Evolutionary conservation across 2,888 invertebrate species (phyloP), one percentile per base, ranked within the genome.

Genomic region (Amphipyra tragopoginis): DNA sequence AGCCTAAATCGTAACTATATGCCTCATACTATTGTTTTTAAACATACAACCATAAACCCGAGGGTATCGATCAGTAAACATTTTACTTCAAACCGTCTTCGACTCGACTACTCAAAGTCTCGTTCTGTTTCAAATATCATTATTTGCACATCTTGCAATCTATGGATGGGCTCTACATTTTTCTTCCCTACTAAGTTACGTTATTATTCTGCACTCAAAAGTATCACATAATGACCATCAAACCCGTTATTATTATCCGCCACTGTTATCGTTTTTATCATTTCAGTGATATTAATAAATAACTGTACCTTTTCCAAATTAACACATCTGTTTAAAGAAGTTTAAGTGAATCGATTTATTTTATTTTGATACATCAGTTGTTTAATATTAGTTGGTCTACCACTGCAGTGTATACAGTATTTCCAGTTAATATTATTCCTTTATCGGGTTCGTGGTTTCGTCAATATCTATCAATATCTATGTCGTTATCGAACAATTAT

Each of bases 1-100:
- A 57, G 55, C 58, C 57, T 64, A 61, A 72, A 74, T 72, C 60
- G 68, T 81, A 74, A 79, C 78, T 57, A 69, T 75, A 64, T 43
- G 45, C 63, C 51, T 65, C 39, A 58, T 53, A 52, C 44, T 40
- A 55, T 55, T 56, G 39, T 61, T 61, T 61, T 52, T 38, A 29
- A 66, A 50, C 60, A 73, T 55, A 34, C 39, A 44, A 21, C 47
- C 47, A 43, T 50, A 49, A 53, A 59, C 40, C 47, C 47, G 38
- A 55, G 57, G 45, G 56, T 54, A 51, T 47, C 58, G 45, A 74
- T 61, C 58, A 38, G 53, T 59, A 63, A 76, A 70, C 52, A 66
- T 57, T 58, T 49, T n/a, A 59, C 60, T 39, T 47, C 47, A 59
- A 62, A 53, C 14, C 55, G 26, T 26, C 43, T 57, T 33, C 11